Evolutionary conservation across 2,888 invertebrate genomes (phyloP).

Genomic region (Deilephila porcellus): DNA sequence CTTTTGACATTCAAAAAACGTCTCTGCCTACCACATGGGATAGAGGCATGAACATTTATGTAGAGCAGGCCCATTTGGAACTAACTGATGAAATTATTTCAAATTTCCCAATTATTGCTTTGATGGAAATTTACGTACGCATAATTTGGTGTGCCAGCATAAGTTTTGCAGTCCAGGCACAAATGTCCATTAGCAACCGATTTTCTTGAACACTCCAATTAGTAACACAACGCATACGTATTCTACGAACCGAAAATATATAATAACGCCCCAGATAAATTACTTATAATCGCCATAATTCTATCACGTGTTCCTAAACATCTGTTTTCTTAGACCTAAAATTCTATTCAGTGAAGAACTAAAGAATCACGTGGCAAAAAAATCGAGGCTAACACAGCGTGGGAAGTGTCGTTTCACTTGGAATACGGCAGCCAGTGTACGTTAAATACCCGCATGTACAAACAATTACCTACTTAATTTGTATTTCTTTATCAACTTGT

Average conservation of each 20-base stretch:
- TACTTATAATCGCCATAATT: neutral
- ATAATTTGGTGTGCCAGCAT: neutral
- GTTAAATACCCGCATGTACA: constrained; percentile 35
- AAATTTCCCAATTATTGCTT: neutral
- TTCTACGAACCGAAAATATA: neutral
- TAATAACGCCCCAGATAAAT: neutral
- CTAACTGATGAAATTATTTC: too few species aligned
- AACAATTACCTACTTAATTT: constrained; percentile 69
- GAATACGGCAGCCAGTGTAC: constrained; percentile 9
- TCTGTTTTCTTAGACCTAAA: constrained; percentile 25
- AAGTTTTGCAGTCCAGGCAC: neutral
- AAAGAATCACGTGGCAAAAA: constrained; percentile 25
- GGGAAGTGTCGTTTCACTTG: constrained; percentile 24
- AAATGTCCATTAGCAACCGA: too few species aligned
- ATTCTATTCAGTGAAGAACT: neutral
- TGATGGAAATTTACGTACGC: neutral
- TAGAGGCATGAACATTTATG: too few species aligned
- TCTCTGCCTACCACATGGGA: too few species aligned
- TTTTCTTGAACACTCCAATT: neutral
- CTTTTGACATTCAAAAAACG: too few species aligned
- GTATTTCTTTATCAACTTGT: constrained; percentile 74
- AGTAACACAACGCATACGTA: too few species aligned
- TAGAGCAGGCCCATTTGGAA: too few species aligned
- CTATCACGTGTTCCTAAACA: constrained; percentile 28
- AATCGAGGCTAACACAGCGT: constrained; percentile 30